These are phyloP conservation scores for Drosophila pachea DNA, from an alignment of 1,140 invertebrate species.

Conservation along the genomic window DNA sequence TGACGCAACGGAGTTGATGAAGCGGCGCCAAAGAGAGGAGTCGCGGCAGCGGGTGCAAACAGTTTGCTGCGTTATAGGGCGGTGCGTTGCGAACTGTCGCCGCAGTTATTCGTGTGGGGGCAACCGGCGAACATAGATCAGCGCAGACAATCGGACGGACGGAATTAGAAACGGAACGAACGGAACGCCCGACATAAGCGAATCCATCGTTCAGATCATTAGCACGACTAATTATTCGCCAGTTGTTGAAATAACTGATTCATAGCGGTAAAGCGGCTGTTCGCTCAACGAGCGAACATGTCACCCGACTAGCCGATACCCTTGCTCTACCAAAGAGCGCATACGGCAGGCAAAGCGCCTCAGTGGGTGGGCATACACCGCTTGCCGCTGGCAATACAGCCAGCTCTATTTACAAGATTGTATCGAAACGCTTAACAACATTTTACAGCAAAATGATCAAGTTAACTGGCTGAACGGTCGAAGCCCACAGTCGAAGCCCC, in stretches of 20 bases:
- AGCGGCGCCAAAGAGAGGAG: slow-evolving; percentile 18
- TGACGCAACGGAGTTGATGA: slow-evolving; percentile 39
- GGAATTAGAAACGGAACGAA: background rate
- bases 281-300: too few relatives aligned
- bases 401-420: background rate
- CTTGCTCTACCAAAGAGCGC: too few relatives aligned
- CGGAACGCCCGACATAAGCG: background rate
- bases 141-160: background rate
- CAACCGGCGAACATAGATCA: slow-evolving; percentile 15
- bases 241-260: slow-evolving; percentile 10
- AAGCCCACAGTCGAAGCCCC: slow-evolving; percentile 8
- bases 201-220: slow-evolving; percentile 20
- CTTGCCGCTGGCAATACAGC: too few relatives aligned
- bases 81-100: background rate
- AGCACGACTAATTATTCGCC: slow-evolving; percentile 26
- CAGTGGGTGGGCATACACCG: too few relatives aligned
- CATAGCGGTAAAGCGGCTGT: background rate
- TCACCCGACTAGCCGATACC: too few relatives aligned
- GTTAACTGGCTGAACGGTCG: slow-evolving; percentile 26
- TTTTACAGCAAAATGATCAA: slow-evolving; percentile 32
- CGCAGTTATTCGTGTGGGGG: slow-evolving; percentile 29
- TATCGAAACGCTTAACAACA: slow-evolving; percentile 1
- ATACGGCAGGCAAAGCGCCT: too few relatives aligned
- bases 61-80: slow-evolving; percentile 19
- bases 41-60: slow-evolving; percentile 1